Evolutionary conservation across 2,797 vertebrate genomes (phyloP).

Genomic region (Sus cebifrons): DNA sequence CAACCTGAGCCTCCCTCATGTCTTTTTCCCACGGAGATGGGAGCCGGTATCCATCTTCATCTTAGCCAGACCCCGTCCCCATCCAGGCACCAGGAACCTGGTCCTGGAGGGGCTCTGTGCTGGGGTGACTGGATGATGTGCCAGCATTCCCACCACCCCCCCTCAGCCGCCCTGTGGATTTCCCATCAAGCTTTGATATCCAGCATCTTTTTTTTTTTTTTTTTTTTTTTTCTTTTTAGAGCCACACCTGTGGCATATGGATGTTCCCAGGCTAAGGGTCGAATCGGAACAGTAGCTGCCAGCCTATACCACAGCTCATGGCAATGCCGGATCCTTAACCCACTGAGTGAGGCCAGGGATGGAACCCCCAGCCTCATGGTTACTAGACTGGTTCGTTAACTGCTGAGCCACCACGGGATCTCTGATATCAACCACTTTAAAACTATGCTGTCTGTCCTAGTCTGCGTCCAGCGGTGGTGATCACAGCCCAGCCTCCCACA

Average conservation of each 20-base stretch:
- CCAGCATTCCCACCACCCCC: rapidly evolving
- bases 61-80: background rate
- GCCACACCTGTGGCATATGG: too few species aligned
- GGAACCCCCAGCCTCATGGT: too few species aligned
- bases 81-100: background rate
- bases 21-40: background rate
- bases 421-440: background rate
- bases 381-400: too few species aligned
- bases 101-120: background rate
- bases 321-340: too few species aligned
- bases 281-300: too few species aligned
- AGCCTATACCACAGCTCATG: too few species aligned
- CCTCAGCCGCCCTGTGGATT: background rate
- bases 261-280: too few species aligned
- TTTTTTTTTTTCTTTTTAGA: too few species aligned
- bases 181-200: background rate
- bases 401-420: background rate
- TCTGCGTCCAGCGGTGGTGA: background rate
- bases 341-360: too few species aligned
- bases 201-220: too few species aligned
- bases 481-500: background rate
- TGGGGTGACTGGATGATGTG: too few species aligned
- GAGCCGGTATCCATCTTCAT: background rate
- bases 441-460: background rate
- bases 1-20: background rate